A percentile compares a stretch with the other conserved stretches of the same genome.
Conservation (phyloP, 2,113 vertebrate species). For the Hyla sarda region DNA sequence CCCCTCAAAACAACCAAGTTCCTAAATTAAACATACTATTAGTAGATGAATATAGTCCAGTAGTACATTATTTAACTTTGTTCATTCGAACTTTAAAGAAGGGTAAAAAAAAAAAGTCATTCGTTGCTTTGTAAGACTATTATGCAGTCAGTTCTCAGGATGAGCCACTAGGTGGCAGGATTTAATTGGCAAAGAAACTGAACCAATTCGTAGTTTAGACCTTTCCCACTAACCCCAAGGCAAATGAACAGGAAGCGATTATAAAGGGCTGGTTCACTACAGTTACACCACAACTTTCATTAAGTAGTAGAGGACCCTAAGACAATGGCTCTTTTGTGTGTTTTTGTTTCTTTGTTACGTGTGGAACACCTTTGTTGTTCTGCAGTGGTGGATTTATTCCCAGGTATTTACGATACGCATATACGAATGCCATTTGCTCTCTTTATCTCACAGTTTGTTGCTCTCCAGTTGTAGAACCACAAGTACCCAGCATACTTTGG, state of each 20-base stretch:
- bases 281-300: neutral
- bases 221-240: neutral
- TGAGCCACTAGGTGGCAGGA: slow-evolving; percentile 38
- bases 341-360: neutral
- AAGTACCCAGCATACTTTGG: neutral
- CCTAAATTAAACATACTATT: too few species aligned
- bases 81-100: too few species aligned
- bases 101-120: too few species aligned
- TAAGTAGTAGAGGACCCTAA: neutral
- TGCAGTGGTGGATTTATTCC: neutral
- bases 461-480: neutral
- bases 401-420: neutral
- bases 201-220: neutral
- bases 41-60: too few species aligned
- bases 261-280: slow-evolving; percentile 24
- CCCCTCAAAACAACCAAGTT: too few species aligned
- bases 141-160: neutral
- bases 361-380: neutral
- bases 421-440: neutral
- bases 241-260: neutral
- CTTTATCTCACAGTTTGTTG: too few species aligned
- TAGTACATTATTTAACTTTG: too few species aligned
- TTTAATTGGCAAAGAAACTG: neutral
- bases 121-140: neutral
- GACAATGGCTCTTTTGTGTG: slow-evolving; percentile 26